Evolutionary conservation across 2,797 vertebrate species (phyloP), one percentile per base, ranked within the genome.

Genomic region (Psittacula derbiana): DNA sequence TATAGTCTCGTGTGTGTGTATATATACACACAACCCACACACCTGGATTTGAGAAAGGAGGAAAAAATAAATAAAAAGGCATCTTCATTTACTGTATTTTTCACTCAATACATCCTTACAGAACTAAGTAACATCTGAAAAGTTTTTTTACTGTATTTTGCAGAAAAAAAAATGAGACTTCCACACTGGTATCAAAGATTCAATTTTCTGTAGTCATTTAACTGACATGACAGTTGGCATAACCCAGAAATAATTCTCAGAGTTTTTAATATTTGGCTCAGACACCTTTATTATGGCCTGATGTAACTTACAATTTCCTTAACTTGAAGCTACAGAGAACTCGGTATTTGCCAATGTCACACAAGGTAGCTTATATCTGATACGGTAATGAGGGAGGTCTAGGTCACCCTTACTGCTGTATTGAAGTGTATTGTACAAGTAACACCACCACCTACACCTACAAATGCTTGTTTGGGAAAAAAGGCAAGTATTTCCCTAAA

Each of bases 21-120:
- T 16, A 9, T 2, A 10, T 4, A 2, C 5, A 19, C 17, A 11
- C 7, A 27, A 3, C 49, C 0, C 57, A 36, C 11, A 4, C 57
- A 28, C 36, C 58, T 40, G 12, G 16, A 61, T 40, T 28, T 61
- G 36, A 28, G 6, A 65, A 46, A n/a, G 24, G 23, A 33, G 55
- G n/a, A 57, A 33, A 57, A 62, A 52, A 36, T 65, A 31, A 58
- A 61, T 27, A 50, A 60, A 10, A 36, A 16, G 33, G 25, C 69
- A 50, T 36, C 44, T 61, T 66, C 4, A 67, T 31, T 47, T 17
- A 28, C 31, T 40, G 16, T 31, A 36, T 49, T 73, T 81, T 46
- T 81, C 66, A 61, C 57, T 40, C 38, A 16, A 33, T 38, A 40
- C 2, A 55, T n/a, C 19, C 62, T 74, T 41, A 60, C 30, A 55